Evolutionary conservation across 2,888 invertebrate genomes (phyloP).

Genomic region (Serripes groenlandicus): DNA sequence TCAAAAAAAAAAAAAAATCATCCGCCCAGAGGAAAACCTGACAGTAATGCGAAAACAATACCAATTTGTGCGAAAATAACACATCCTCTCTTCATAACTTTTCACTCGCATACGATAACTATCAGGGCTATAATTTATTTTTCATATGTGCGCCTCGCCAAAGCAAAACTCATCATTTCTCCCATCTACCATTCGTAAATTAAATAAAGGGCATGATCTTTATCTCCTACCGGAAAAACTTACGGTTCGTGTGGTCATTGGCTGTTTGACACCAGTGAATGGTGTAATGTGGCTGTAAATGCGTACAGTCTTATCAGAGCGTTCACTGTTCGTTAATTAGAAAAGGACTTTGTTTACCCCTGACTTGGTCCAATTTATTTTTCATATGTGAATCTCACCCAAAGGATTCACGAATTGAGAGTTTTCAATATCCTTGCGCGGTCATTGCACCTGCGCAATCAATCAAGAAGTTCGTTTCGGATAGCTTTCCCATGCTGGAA

Average conservation of each 20-base stretch:
- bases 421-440: slow-evolving; percentile 23
- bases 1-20: slow-evolving; percentile 20
- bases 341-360: too few relatives aligned
- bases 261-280: too few relatives aligned
- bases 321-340: too few relatives aligned
- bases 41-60: slow-evolving; percentile 68
- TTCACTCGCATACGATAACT: slow-evolving; percentile 61
- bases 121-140: slow-evolving; percentile 46
- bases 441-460: slow-evolving; percentile 29
- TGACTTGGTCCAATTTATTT: too few relatives aligned
- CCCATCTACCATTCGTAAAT: too few relatives aligned
- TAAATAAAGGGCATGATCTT: too few relatives aligned
- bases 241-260: too few relatives aligned
- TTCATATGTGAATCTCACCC: slow-evolving; percentile 29
- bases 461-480: slow-evolving; percentile 3
- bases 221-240: too few relatives aligned
- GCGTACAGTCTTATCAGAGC: too few relatives aligned
- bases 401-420: slow-evolving; percentile 22
- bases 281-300: too few relatives aligned
- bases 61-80: slow-evolving; percentile 68
- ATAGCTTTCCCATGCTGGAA: slow-evolving; percentile 20
- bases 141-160: slow-evolving; percentile 23
- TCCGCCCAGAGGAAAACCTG: slow-evolving; percentile 26
- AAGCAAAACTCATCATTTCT: too few relatives aligned
- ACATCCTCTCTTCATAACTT: slow-evolving; percentile 60